Evolutionary conservation across 2,888 invertebrate species (phyloP), one percentile per base, ranked within the genome.

Genomic region (Ecliptopera silaceata): DNA sequence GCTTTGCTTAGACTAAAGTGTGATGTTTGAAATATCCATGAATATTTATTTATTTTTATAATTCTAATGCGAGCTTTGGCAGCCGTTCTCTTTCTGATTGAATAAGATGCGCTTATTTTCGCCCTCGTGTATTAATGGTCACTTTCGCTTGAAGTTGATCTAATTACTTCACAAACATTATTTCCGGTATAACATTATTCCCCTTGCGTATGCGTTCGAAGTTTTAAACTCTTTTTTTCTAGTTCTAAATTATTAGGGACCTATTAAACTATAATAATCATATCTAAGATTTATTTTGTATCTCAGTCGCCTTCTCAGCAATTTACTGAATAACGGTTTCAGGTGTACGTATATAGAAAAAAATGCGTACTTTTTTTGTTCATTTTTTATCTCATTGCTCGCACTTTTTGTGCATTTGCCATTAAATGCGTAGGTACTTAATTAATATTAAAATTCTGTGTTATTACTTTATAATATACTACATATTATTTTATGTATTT

Each of bases 51-150:
- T n/a, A n/a, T n/a, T n/a, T n/a, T n/a, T n/a, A n/a, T n/a, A 32
- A 26, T 51, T 51, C 52, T 60, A 48, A 47, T 60, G 56, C 48
- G 43, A 50, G 31, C 42, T 57, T 63, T 74, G 75, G 72, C 73
- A 71, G 66, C 68, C 67, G 68, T 66, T 65, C 67, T 56, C 64
- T 65, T 65, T 64, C 53, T 62, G 56, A 66, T 64, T 64, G 70
- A 63, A 61, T 59, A 54, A 60, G 66, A 72, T 69, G 71, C 65
- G 68, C 75, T 75, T 75, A 74, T 72, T 74, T 71, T 71, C 59
- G 67, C 69, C 60, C 68, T 65, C 54, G 45, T 38, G 50, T 63
- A 59, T 61, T 66, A 66, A 66, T 59, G 64, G 48, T 59, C 63
- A 58, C 63, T 66, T 66, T 63, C 58, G 59, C 58, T 54, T 29